Base-by-base conservation (phyloP, 2,888 invertebrate genomes). In the Philhelius pedissequus region DNA sequence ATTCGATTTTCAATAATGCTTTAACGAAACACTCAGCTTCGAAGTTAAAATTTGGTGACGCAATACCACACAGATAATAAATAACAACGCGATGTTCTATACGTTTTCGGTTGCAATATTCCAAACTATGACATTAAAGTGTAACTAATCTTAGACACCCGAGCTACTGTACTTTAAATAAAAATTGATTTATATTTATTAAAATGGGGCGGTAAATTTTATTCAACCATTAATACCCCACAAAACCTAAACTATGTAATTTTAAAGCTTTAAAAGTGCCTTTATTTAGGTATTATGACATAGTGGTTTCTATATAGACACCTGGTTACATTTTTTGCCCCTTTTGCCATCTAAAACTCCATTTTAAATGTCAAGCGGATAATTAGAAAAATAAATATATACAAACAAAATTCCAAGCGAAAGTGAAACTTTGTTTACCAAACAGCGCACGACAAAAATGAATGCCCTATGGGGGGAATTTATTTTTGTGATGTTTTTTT, bases 341-440 rank as follows among this genome's bases (percentile, higher is more conserved):
- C 25, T 11, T 56, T 13, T 13, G 13, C n/a, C 32, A 20, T 9
- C 18, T 18, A 15, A 9, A 11, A 2, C 48, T 2, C 13, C 22
- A 48, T 48, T 32, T 45, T 22, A 83, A 84, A 84, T 84, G 84
- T 76, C 84, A 84, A 80, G 70, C 71, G 35, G 43, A 70, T 70
- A 79, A 75, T 84, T 79, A 78, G 68, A 69, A 25, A 50, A 20
- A 25, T 74, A 74, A 58, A 35, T 79, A 79, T n/a, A n/a, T n/a
- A 78, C 25, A 35, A 35, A 35, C 25, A 35, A 62, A 62, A 58
- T 15, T 58, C 62, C 40, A 70, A 80, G 40, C 64, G 76, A 84
- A 84, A 79, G 84, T 76, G 75, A 84, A 80, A 84, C 79, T 84
- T 25, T 84, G 75, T 84, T 75, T 75, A 75, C 60, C 60, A 58